Evolutionary conservation across 2,113 vertebrate species (phyloP), one percentile per base, ranked within the genome.

Genomic region (Dascyllus trimaculatus): DNA sequence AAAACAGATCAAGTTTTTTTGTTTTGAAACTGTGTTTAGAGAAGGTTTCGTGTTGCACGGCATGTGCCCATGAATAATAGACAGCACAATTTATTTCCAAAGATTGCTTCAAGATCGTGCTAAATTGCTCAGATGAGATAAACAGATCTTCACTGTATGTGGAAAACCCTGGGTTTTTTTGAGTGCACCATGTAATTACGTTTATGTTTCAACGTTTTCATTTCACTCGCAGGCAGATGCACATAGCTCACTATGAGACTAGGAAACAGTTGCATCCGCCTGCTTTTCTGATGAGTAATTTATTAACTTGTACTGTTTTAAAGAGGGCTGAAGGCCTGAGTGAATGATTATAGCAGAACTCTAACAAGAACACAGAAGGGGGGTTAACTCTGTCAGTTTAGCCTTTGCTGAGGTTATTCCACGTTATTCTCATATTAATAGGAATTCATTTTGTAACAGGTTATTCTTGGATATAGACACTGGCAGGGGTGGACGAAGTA

Each of bases 61-160:
- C 26, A 6, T 43, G 43, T 73, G 54, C 64, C 60, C 78, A 49
- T 66, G 53, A 61, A 84, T 71, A 76, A 80, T 26, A 67, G 62
- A 81, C 48, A 40, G 60, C 54, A 66, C 56, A 22, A 53, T 85
- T 70, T 81, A 67, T 84, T 86, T 78, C 54, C 57, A 67, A 54
- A 63, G 60, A 74, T 61, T 80, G 54, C 67, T 82, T 80, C 66
- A 70, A 71, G 71, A 84, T 78, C 3, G 5, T 22, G 51, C 46
- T 56, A 61, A 72, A 75, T 48, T 58, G 75, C 93, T 94, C 93
- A 95, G 88, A 95, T 95, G 95, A 96, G 94, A 96, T 95, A 95
- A 96, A 94, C 94, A 96, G 92, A 96, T 93, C 93, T 91, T 88
- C 69, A 87, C 91, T 92, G 4, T 11, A 94, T 88, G 84, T 95